Evolutionary conservation across 2,888 invertebrate species (phyloP).

Genomic region (Onthophagus sagittarius): DNA sequence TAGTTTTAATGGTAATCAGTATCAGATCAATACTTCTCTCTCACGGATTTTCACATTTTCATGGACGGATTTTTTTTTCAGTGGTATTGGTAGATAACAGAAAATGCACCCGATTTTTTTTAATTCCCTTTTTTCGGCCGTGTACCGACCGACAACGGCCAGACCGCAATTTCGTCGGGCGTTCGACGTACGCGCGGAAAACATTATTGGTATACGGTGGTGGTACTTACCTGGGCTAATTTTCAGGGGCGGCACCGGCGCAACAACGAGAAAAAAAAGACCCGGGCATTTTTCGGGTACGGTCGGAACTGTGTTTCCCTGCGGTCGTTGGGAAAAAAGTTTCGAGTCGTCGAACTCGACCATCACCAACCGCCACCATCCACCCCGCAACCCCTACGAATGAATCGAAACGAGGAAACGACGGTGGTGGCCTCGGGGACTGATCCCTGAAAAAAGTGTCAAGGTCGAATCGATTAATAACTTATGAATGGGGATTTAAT

Average conservation of each 20-base stretch:
- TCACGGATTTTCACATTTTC: constrained; percentile 14
- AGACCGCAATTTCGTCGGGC: constrained; percentile 43
- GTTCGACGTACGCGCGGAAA: constrained; percentile 38
- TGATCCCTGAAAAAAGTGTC: constrained; percentile 43
- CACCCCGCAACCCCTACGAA: constrained; percentile 29
- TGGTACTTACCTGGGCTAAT: constrained; percentile 41
- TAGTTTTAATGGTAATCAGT: constrained; percentile 28
- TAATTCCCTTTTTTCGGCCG: constrained; percentile 10
- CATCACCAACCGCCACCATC: constrained; percentile 18
- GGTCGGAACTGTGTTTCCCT: constrained; percentile 19
- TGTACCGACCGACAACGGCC: constrained; percentile 30
- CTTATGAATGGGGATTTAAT: constrained; percentile 41
- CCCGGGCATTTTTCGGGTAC: constrained; percentile 16
- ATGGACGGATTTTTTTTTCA: background rate
- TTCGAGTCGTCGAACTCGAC: constrained; percentile 16
- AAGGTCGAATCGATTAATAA: constrained; percentile 49
- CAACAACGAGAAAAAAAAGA: constrained; percentile 37
- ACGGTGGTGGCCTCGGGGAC: constrained; percentile 24
- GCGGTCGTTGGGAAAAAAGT: constrained; percentile 20
- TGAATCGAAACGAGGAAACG: constrained; percentile 24
- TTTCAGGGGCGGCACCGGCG: constrained; percentile 30
- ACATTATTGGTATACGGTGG: constrained; percentile 41
- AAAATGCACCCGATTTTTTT: background rate
- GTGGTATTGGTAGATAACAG: background rate
- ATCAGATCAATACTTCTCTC: constrained; percentile 37